A percentile compares a stretch with the other conserved stretches of the same genome.
Evolutionary conservation across 2,113 vertebrate species (phyloP).

Genomic region (Lucifuga dentata): DNA sequence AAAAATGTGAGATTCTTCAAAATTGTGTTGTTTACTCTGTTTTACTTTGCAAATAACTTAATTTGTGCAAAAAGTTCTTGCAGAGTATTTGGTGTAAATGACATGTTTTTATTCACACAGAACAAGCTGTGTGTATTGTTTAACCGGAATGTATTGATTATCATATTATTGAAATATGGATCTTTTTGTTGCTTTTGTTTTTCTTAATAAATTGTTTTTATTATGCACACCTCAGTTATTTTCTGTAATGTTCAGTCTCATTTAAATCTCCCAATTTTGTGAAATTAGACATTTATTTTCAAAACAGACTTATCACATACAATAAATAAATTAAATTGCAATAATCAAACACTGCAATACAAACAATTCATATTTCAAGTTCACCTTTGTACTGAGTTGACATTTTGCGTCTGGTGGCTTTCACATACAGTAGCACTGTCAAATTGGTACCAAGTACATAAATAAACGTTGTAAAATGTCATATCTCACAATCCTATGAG

Average conservation of each 20-base stretch:
- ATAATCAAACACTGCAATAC: slow-evolving; percentile 74
- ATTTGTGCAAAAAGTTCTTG: slow-evolving; percentile 19
- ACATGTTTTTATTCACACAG: slow-evolving; percentile 21
- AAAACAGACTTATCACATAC: slow-evolving; percentile 81
- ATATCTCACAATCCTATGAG: slow-evolving; percentile 41
- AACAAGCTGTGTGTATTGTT: slow-evolving; percentile 7
- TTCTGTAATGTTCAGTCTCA: too few relatives aligned
- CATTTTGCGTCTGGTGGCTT: slow-evolving; percentile 37
- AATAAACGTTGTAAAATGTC: slow-evolving; percentile 52
- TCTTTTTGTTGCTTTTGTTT: slow-evolving; percentile 39
- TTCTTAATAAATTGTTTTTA: slow-evolving; percentile 32
- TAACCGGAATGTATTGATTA: not conserved
- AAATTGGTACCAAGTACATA: slow-evolving; percentile 66
- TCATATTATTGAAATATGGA: not conserved
- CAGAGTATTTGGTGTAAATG: not conserved
- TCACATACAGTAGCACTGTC: slow-evolving; percentile 48
- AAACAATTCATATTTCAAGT: slow-evolving; percentile 76
- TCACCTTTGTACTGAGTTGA: slow-evolving; percentile 70
- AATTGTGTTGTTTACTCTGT: slow-evolving; percentile 10
- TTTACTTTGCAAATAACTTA: too few relatives aligned
- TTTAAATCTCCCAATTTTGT: slow-evolving; percentile 30
- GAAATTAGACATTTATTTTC: slow-evolving; percentile 83
- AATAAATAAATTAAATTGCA: slow-evolving; percentile 85
- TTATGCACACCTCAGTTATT: not conserved
- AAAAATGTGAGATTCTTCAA: not conserved